phyloP scores from a whole-genome alignment of 2,797 vertebrate species.

The Somateria mollissima region DNA sequence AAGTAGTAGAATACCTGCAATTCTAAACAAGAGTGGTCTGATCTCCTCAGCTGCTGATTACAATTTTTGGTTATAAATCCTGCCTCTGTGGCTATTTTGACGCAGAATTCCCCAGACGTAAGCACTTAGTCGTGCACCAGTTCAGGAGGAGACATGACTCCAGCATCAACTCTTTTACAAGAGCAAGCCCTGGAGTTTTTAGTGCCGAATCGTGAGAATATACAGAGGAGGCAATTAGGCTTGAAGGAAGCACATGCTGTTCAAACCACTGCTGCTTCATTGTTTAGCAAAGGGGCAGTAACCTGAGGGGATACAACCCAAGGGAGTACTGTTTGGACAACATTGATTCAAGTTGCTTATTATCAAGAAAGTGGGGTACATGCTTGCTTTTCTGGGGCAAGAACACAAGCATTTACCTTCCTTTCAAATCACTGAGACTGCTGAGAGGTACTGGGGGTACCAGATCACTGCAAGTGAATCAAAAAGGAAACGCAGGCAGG shows the following conservation, averaged over 20 bases:
- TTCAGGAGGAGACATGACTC: not conserved
- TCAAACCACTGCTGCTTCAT: not conserved
- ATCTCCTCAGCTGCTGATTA: not conserved
- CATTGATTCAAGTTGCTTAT: not conserved
- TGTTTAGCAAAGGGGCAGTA: not conserved
- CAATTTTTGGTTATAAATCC: not conserved
- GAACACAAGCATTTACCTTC: not conserved
- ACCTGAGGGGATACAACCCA: not conserved
- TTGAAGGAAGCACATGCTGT: not conserved
- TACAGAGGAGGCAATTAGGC: not conserved
- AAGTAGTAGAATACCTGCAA: not conserved
- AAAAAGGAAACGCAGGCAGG: not conserved
- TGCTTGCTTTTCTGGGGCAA: not conserved
- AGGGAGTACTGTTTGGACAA: not conserved
- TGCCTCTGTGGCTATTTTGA: not conserved
- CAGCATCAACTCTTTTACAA: not conserved
- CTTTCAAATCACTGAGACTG: not conserved
- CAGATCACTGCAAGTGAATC: not conserved
- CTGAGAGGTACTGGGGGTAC: not conserved
- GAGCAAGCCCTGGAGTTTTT: not conserved
- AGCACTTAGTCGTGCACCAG: not conserved
- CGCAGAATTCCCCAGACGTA: not conserved
- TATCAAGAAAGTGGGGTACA: not conserved
- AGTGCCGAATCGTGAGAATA: not conserved
- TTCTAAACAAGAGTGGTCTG: not conserved